These are phyloP conservation scores for Amphiduros pacificus DNA, from an alignment of 2,888 invertebrate genomes.

Conservation along the genomic window DNA sequence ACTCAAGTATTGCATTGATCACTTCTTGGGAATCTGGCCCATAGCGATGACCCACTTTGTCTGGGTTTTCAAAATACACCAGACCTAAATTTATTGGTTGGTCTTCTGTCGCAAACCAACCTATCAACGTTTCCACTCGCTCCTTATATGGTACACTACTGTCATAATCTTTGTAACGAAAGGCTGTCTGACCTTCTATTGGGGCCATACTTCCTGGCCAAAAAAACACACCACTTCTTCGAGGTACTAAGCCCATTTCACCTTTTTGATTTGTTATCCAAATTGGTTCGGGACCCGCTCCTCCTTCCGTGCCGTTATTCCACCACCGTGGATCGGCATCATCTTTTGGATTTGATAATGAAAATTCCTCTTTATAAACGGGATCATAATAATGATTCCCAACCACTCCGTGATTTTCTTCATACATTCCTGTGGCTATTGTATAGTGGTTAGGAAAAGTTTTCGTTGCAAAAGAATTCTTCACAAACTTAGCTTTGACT, in stretches of 20 bases:
- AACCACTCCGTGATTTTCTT: constrained; percentile 72
- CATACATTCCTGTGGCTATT: constrained; percentile 67
- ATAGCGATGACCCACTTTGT: constrained; percentile 66
- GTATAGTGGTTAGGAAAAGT: constrained; percentile 77
- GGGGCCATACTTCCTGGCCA: constrained; percentile 70
- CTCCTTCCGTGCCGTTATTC: constrained; percentile 57
- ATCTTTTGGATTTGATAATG: constrained; percentile 16
- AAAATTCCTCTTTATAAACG: constrained; percentile 38
- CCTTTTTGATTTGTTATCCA: constrained; percentile 64
- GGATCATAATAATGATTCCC: constrained; percentile 69
- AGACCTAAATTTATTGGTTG: constrained; percentile 72
- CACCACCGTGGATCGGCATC: constrained; percentile 62
- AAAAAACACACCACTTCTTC: constrained; percentile 71
- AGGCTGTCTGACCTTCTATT: constrained; percentile 57
- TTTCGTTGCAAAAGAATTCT: constrained; percentile 64
- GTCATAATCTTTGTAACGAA: constrained; percentile 40
- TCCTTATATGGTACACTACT: constrained; percentile 42
- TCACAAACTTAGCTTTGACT: constrained; percentile 62
- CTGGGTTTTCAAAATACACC: constrained; percentile 74
- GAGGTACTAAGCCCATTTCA: constrained; percentile 50
- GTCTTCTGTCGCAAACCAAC: constrained; percentile 47
- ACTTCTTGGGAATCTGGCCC: constrained; percentile 59
- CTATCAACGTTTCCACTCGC: constrained; percentile 41
- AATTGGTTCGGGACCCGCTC: constrained; percentile 59
- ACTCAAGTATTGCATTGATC: constrained; percentile 64